Percentiles rank a stretch among this genome's conserved stretches.
Conservation (phyloP, 2,113 vertebrate species). For the Gasterosteus aculeatus region DNA sequence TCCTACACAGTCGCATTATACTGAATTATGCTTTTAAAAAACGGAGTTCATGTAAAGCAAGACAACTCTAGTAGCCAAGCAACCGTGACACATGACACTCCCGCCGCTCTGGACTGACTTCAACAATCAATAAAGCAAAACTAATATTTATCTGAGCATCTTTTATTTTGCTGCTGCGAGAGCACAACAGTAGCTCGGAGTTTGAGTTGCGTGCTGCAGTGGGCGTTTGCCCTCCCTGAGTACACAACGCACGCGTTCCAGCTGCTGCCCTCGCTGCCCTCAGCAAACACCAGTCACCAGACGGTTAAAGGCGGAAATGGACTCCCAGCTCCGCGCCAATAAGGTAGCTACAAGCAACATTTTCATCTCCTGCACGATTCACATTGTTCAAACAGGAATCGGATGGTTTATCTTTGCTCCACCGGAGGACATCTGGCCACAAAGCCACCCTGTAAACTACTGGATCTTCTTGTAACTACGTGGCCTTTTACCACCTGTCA, state of each 20-base stretch:
- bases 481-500: slow-evolving; percentile 40
- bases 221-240: slow-evolving; percentile 37
- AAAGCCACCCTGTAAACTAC: slow-evolving; percentile 10
- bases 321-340: slow-evolving; percentile 21
- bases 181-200: slow-evolving; percentile 3
- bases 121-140: slow-evolving; percentile 23
- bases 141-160: slow-evolving; percentile 50
- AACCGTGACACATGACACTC: background rate
- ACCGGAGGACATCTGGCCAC: slow-evolving; percentile 10
- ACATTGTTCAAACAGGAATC: slow-evolving; percentile 1
- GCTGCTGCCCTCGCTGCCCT: slow-evolving; percentile 46
- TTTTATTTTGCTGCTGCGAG: background rate
- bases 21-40: background rate
- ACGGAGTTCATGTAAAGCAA: background rate
- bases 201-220: slow-evolving; percentile 38
- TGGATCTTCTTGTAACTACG: slow-evolving; percentile 35
- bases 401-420: slow-evolving; percentile 6
- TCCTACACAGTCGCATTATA: background rate
- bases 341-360: slow-evolving; percentile 21
- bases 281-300: slow-evolving; percentile 63
- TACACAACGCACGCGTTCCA: too few species aligned
- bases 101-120: slow-evolving; percentile 3
- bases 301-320: slow-evolving; percentile 45
- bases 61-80: background rate
- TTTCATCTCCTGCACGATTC: slow-evolving; percentile 12